Conservation (phyloP, 2,888 invertebrate species). For the Eilema depressum region DNA sequence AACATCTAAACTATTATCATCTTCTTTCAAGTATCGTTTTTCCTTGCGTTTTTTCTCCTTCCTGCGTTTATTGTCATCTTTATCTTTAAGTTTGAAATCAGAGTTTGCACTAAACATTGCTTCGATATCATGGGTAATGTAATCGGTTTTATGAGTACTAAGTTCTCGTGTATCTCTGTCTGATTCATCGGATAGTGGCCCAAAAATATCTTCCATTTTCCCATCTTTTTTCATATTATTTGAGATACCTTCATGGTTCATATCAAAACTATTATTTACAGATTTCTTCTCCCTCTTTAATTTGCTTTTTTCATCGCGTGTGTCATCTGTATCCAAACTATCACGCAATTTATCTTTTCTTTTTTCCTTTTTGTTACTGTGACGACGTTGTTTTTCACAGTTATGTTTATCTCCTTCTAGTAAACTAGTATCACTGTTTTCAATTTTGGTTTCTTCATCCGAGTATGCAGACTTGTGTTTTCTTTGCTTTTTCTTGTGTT, state of each 20-base stretch:
- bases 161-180: slow-evolving; percentile 68
- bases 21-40: slow-evolving; percentile 88
- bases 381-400: slow-evolving; percentile 84
- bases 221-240: slow-evolving; percentile 89
- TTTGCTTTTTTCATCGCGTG: slow-evolving; percentile 86
- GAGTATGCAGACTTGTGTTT: slow-evolving; percentile 90
- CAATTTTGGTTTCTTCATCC: slow-evolving; percentile 85
- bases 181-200: slow-evolving; percentile 93
- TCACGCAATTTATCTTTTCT: slow-evolving; percentile 87
- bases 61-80: slow-evolving; percentile 87
- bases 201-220: slow-evolving; percentile 96
- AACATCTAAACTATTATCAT: slow-evolving; percentile 93
- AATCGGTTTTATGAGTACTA: slow-evolving; percentile 63
- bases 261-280: slow-evolving; percentile 63
- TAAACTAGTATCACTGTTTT: slow-evolving; percentile 62
- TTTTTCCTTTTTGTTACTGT: slow-evolving; percentile 87
- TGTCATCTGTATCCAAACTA: slow-evolving; percentile 79
- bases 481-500: slow-evolving; percentile 95
- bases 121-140: slow-evolving; percentile 60
- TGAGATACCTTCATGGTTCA: slow-evolving; percentile 60
- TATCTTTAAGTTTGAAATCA: slow-evolving; percentile 74
- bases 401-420: slow-evolving; percentile 73
- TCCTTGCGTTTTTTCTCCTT: slow-evolving; percentile 89
- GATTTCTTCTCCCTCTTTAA: slow-evolving; percentile 86
- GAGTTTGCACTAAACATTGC: slow-evolving; percentile 51